Conservation (phyloP, 1,140 invertebrate species). For the Lanistes nyassanus region DNA sequence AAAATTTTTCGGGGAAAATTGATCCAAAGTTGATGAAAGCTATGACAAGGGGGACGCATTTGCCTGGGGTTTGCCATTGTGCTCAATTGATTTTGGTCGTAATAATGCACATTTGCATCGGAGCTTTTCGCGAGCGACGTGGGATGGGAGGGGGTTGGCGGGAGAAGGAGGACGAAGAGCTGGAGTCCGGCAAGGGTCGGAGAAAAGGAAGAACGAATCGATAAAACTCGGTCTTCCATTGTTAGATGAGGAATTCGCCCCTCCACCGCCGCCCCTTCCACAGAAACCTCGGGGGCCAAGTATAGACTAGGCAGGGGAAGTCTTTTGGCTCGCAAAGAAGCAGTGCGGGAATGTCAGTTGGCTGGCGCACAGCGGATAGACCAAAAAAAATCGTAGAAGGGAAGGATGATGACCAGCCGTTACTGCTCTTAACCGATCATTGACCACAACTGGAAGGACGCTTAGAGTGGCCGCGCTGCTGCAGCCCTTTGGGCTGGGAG, state of each 20-base stretch:
- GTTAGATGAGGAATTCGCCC: conserved; percentile 25
- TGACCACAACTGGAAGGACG: no score
- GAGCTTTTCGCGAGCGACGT: conserved; percentile 17
- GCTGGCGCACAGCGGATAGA: no score
- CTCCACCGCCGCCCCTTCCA: conserved; percentile 1
- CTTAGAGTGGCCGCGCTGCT: no score
- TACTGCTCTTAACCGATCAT: no score
- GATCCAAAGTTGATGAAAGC: conserved; percentile 37
- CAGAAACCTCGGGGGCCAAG: conserved; percentile 14
- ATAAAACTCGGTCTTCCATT: conserved; percentile 31
- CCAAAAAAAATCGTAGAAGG: no score
- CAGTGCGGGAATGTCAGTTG: no score
- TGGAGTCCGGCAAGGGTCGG: not conserved
- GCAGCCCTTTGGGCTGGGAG: no score
- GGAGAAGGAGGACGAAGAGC: not conserved
- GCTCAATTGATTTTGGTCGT: conserved; percentile 34
- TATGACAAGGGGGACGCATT: conserved; percentile 37
- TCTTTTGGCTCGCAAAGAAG: no score
- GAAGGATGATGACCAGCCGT: no score
- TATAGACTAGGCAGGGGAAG: conserved; percentile 4
- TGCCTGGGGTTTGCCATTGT: conserved; percentile 31
- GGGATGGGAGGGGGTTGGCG: not conserved
- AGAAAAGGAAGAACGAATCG: conserved; percentile 17
- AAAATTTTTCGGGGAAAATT: conserved; percentile 33
- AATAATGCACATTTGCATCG: conserved; percentile 41